Conservation (phyloP, 2,797 vertebrate species). For the Neopelma chrysocephalum region DNA sequence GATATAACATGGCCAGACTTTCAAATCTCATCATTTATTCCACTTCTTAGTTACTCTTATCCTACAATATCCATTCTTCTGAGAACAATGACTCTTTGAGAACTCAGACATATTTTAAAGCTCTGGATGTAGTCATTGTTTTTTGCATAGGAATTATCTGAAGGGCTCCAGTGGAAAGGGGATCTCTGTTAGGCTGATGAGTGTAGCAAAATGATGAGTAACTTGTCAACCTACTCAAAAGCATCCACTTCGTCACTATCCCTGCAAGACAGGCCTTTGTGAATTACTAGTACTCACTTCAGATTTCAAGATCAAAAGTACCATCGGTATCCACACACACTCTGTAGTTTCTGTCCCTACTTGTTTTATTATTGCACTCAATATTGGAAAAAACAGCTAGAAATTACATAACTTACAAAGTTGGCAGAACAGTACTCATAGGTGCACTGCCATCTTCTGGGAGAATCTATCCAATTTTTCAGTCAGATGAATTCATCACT, state of each 20-base stretch:
- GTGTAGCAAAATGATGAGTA: not conserved
- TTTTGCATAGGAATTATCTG: not conserved
- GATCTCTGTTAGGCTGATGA: not conserved
- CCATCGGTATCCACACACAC: not conserved
- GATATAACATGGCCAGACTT: not conserved
- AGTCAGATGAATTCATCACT: not conserved
- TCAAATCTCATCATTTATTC: not conserved
- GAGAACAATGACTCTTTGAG: not conserved
- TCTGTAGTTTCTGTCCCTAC: not conserved
- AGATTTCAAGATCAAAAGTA: not conserved
- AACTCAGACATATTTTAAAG: not conserved
- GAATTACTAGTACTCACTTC: not conserved
- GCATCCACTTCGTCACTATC: not conserved
- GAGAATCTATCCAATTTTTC: not conserved
- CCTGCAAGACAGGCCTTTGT: not conserved
- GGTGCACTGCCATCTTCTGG: slow-evolving; percentile 58
- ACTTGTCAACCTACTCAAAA: not conserved
- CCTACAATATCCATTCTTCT: not conserved
- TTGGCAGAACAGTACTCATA: not conserved
- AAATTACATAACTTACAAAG: not conserved
- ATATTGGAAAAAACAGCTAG: not conserved
- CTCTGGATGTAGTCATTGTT: not conserved
- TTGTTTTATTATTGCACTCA: not conserved
- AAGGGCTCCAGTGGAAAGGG: not conserved
- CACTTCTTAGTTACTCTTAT: not conserved